Evolutionary conservation across 2,888 invertebrate species (phyloP).

Genomic region (Tetropium fuscum): DNA sequence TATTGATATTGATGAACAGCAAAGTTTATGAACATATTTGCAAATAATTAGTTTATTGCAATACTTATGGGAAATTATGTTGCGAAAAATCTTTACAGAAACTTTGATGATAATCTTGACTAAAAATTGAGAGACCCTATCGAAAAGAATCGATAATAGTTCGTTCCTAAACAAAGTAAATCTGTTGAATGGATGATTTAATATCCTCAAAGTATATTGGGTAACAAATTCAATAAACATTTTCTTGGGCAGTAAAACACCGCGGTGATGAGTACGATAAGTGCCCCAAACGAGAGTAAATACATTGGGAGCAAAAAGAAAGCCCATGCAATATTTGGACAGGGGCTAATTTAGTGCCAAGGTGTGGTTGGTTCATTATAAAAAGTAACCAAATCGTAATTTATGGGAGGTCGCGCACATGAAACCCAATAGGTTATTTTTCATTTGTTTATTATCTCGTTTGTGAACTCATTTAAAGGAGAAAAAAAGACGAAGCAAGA

Average conservation of each 20-base stretch:
- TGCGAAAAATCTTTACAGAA: too few relatives aligned
- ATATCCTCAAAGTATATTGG: not conserved
- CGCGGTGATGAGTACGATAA: not conserved
- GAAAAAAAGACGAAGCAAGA: constrained; percentile 14
- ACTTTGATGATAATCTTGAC: too few relatives aligned
- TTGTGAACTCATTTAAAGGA: constrained; percentile 26
- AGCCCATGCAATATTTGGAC: constrained; percentile 40
- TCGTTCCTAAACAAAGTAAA: not conserved
- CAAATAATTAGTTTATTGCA: too few relatives aligned
- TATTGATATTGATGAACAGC: too few relatives aligned
- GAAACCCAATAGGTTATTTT: constrained; percentile 46
- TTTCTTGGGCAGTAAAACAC: too few relatives aligned
- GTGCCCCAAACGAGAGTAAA: not conserved
- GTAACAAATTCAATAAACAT: too few relatives aligned
- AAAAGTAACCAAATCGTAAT: constrained; percentile 45
- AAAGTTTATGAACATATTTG: too few relatives aligned
- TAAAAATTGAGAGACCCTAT: too few relatives aligned
- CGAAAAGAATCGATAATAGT: not conserved
- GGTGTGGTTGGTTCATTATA: constrained; percentile 46
- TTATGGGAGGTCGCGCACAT: constrained; percentile 43
- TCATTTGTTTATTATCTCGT: constrained; percentile 47
- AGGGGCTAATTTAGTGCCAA: constrained; percentile 44
- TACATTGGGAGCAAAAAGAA: constrained; percentile 2
- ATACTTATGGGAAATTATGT: too few relatives aligned
- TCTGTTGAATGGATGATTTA: too few relatives aligned